Conservation (phyloP, 2,888 invertebrate species). For the Ischnus inquisitorius region DNA sequence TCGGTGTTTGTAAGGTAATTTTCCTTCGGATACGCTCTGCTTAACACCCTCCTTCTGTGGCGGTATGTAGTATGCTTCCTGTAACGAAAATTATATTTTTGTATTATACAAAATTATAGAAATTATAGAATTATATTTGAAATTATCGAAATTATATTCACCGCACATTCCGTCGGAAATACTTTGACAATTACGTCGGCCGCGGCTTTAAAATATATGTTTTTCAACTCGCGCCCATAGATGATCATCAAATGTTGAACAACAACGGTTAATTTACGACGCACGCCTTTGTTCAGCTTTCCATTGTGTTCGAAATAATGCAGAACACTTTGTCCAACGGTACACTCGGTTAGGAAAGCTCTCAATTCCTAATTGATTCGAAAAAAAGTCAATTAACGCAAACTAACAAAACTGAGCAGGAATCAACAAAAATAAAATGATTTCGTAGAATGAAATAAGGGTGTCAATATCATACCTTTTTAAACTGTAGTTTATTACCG, state of each 20-base stretch:
- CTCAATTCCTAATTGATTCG: constrained; percentile 19
- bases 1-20: constrained; percentile 51
- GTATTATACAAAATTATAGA: not conserved
- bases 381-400: not conserved
- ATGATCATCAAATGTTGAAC: constrained; percentile 9
- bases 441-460: not conserved
- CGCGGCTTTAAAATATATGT: not conserved
- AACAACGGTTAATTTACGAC: constrained; percentile 37
- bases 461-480: not conserved
- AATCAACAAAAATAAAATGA: not conserved
- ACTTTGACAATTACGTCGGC: constrained; percentile 3
- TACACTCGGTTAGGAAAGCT: constrained; percentile 25
- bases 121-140: not conserved
- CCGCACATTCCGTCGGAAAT: constrained; percentile 18
- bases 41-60: constrained; percentile 40
- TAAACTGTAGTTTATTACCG: constrained; percentile 3
- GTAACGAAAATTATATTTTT: constrained; percentile 10
- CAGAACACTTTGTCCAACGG: constrained; percentile 26
- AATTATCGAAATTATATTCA: not conserved
- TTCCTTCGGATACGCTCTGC: constrained; percentile 44
- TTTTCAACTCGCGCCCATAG: constrained; percentile 7
- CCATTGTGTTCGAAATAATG: constrained; percentile 22
- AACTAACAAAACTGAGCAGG: not conserved
- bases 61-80: constrained; percentile 52
- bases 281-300: constrained; percentile 27